Base-by-base conservation (phyloP, 1,140 invertebrate species). In the Vollenhovia emeryi region DNA sequence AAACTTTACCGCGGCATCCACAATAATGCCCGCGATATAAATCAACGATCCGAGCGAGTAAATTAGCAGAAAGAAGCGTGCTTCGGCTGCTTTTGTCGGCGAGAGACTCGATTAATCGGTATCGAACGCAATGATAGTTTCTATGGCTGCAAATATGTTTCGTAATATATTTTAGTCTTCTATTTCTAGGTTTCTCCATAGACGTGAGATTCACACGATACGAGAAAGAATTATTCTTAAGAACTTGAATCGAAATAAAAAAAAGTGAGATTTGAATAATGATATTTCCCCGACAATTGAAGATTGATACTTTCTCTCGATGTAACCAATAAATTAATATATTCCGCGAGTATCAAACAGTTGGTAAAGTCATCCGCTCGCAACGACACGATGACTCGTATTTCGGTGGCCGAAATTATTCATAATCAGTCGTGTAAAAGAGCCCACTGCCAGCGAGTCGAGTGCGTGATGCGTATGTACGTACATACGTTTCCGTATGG, bases 1-100 rank as follows among this genome's bases (percentile, higher is more conserved):
- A 90, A 89, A 89, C 87, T 89, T 89, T 89, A 84, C 48, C 48
- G 85, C 87, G 75, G 85, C 50, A 86, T 87, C 60, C 60, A 66
- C 85, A 88, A 69, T 48, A 88, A 89, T 71, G 52, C 64, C 33
- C 30, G 27, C 13, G 73, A 84, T 89, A 89, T 89, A 87, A 87
- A 89, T 89, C 78, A 86, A 89, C 84, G 60, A 59, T 43, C 50
- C 15, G 60, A 9, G 33, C 45, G 40, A 86, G 68, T 82, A 78
- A 88, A 79, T 86, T 88, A 80, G 21, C 48, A 75, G 27, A 57
- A 82, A 82, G 78, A 55, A 69, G 36, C 62, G 18, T 55, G 62
- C 59, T 18, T n/a, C 40, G 13, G 18, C 48, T 45, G 45, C 27
- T 69, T 48, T 8, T 40, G 21, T 33, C 13, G 24, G n/a, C 24